phyloP scores from a whole-genome alignment of 1,140 invertebrate genomes.

The Dinoponera quadriceps region DNA sequence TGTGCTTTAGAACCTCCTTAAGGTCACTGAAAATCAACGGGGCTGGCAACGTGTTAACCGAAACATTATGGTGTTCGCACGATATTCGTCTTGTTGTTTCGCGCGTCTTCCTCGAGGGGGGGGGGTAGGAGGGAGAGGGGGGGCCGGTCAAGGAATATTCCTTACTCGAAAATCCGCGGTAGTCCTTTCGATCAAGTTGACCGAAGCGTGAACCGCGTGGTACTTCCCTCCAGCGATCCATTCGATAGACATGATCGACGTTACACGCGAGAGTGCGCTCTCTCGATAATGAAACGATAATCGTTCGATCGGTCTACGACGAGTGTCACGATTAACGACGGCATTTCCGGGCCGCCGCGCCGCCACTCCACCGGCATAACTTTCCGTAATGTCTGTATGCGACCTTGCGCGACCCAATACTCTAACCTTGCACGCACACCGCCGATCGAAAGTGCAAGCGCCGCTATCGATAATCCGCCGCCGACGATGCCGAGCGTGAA shows the following conservation, averaged over 20 bases:
- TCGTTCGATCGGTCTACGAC: conserved; percentile 59
- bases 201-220: background rate
- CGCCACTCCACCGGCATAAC: conserved; percentile 35
- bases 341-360: conserved; percentile 44
- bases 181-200: background rate
- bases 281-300: conserved; percentile 61
- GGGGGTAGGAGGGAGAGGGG: too few relatives aligned
- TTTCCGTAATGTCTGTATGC: conserved; percentile 25
- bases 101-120: too few relatives aligned
- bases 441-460: conserved; percentile 41
- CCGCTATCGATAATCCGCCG: conserved; percentile 20
- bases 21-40: too few relatives aligned
- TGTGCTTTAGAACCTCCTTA: too few relatives aligned
- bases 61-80: background rate
- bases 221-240: background rate
- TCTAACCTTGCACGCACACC: conserved; percentile 47
- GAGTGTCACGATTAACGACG: conserved; percentile 56
- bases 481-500: too few relatives aligned
- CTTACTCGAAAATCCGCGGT: background rate
- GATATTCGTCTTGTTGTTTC: background rate
- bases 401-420: background rate
- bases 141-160: background rate
- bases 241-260: background rate
- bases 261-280: conserved; percentile 7
- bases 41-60: too few relatives aligned